Evolutionary conservation across 2,113 vertebrate genomes (phyloP), one percentile per base, ranked within the genome.

Genomic region (Microcebus jonahi): DNA sequence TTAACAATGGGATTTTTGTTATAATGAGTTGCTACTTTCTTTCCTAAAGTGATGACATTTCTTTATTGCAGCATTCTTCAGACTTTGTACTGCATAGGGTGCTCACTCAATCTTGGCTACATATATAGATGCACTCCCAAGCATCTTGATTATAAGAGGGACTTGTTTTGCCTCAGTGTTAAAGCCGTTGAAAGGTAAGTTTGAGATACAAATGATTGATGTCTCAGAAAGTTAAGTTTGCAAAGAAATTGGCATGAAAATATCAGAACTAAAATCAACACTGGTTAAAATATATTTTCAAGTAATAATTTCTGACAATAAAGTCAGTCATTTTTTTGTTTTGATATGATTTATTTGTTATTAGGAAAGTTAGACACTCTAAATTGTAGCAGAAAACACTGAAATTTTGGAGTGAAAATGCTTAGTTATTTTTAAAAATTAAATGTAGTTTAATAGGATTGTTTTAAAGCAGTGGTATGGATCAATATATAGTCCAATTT

Each of bases 101-200:
- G 99, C 84, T 98, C 97, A 0, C 91, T 63, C 42, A 82, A 1
- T 0, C 98, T 99, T 0, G 99, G 99, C 91, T 97, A 25, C 21
- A 81, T 98, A 42, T 99, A 98, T 61, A 98, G 81, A 25, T 98
- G 98, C 73, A 99, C 98, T 4, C 98, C 98, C 45, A 98, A 83
- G 83, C 89, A 96, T 45, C 98, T 99, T 0, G 98, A 99, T 71
- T 98, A 98, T 83, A 99, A 98, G 97, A 97, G 98, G 80, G 98
- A 98, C 95, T 81, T 99, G 83, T 99, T 98, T 92, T 99, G 98
- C 96, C 98, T 99, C 96, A 95, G 0, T 3, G 17, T 98, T 25
- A 97, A 97, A 70, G 96, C 98, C 11, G 50, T 99, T 75, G 98
- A 99, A 94, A 99, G 98, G 99, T 98, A 97, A 97, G 81, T 50